Evolutionary conservation across 2,113 vertebrate genomes (phyloP).

Genomic region (Corapipo altera): DNA sequence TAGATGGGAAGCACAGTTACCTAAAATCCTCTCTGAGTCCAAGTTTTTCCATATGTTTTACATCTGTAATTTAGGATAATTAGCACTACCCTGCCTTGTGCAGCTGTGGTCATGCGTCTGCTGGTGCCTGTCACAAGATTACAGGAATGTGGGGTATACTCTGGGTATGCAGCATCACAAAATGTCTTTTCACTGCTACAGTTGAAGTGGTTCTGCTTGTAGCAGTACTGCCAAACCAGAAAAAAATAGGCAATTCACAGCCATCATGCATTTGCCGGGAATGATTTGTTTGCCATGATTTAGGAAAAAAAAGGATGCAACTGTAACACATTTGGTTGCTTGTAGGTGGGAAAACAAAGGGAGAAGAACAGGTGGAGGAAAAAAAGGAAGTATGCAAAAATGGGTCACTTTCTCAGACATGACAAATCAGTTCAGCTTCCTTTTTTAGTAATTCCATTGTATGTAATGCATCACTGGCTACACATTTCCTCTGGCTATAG

Average conservation of each 20-base stretch:
- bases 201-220: background rate
- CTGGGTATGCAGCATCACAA: background rate
- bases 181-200: background rate
- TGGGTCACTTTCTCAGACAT: background rate
- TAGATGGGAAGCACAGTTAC: background rate
- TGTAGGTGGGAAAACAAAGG: background rate
- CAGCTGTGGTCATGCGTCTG: background rate
- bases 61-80: background rate
- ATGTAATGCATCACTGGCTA: background rate
- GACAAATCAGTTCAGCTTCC: background rate
- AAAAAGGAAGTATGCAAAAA: background rate
- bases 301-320: background rate
- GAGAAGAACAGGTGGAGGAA: background rate
- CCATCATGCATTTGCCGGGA: background rate
- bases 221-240: background rate
- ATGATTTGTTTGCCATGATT: background rate
- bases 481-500: background rate
- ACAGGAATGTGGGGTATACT: background rate
- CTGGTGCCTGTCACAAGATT: background rate
- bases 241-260: background rate
- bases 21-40: background rate
- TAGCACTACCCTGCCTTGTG: background rate
- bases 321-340: background rate
- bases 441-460: background rate
- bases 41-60: background rate